These are phyloP conservation scores for Cataglyphis albicans DNA, from an alignment of 2,888 invertebrate species.

Conservation along the genomic window DNA sequence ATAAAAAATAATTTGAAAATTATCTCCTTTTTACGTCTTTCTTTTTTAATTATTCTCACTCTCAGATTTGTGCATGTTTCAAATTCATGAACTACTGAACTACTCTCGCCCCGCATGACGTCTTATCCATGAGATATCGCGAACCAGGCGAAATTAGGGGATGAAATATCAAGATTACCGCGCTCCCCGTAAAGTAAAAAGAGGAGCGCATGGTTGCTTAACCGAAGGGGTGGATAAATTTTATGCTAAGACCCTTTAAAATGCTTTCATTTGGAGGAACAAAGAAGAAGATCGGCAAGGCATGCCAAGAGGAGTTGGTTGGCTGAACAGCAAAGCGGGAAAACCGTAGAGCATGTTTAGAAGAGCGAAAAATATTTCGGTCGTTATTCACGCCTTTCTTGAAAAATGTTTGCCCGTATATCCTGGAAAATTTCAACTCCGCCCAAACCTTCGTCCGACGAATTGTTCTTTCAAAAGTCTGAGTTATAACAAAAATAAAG, in stretches of 20 bases:
- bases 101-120: conserved; percentile 38
- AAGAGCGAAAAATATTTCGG: conserved; percentile 74
- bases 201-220: conserved; percentile 83
- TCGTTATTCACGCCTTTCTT: conserved; percentile 73
- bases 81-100: conserved; percentile 42
- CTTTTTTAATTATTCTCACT: neutral
- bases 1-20: neutral
- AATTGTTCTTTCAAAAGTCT: conserved; percentile 66
- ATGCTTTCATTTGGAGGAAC: conserved; percentile 86
- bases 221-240: conserved; percentile 84
- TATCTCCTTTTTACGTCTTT: neutral
- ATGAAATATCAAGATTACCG: conserved; percentile 64
- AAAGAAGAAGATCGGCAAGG: conserved; percentile 70
- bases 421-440: conserved; percentile 66
- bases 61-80: neutral
- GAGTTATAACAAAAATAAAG: conserved; percentile 22
- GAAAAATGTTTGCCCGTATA: conserved; percentile 69
- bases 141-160: conserved; percentile 70
- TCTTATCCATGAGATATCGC: conserved; percentile 71
- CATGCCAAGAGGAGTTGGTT: conserved; percentile 28
- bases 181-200: conserved; percentile 74
- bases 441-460: conserved; percentile 64
- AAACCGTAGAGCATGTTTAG: conserved; percentile 69
- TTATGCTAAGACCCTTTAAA: conserved; percentile 88
- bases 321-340: conserved; percentile 57